Base-by-base conservation (phyloP, 1,140 invertebrate species). In the Ips typographus region DNA sequence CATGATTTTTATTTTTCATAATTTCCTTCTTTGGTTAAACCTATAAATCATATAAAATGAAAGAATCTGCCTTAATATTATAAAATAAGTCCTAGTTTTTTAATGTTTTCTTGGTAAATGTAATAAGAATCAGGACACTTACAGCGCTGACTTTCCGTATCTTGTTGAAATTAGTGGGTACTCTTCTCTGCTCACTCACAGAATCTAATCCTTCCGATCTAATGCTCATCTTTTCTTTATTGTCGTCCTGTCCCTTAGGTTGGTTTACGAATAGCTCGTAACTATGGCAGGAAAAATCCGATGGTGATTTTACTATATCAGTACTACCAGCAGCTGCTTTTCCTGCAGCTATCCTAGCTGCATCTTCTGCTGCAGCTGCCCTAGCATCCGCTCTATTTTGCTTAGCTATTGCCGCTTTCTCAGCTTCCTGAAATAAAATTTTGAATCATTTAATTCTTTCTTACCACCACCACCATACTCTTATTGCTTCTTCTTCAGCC, bases 111-210 rank as follows among this genome's bases (percentile, higher is more conserved):
- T 6, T 22, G 52, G 36, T 5, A 37, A 22, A 55, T 55, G 37
- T 63, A 60, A 77, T 76, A 78, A 77, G 72, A 76, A 76, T 80
- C 79, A 80, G 74, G 79, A 80, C 79, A 92, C 91, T 91, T 88
- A 92, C 91, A 86, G 90, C 89, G 85, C 91, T 93, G 85, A 94
- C 93, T 91, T 94, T 95, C 83, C 93, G 88, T 76, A 89, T 86
- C 84, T 89, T 90, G 77, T 83, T 86, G 79, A 83, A 75, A 77
- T 80, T 80, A 76, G 77, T 78, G 77, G 81, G 78, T 77, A 83
- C 77, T 81, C 84, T 74, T 85, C 90, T 88, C 81, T 92, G 89
- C 81, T 93, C 92, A 86, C 90, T 93, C 81, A 93, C 87, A 77
- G 93, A 94, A 81, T 94, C 92, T 75, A 90, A 87, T 79, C 86